phyloP scores from a whole-genome alignment of 1,140 invertebrate species.

The Zaprionus tsacasi region DNA sequence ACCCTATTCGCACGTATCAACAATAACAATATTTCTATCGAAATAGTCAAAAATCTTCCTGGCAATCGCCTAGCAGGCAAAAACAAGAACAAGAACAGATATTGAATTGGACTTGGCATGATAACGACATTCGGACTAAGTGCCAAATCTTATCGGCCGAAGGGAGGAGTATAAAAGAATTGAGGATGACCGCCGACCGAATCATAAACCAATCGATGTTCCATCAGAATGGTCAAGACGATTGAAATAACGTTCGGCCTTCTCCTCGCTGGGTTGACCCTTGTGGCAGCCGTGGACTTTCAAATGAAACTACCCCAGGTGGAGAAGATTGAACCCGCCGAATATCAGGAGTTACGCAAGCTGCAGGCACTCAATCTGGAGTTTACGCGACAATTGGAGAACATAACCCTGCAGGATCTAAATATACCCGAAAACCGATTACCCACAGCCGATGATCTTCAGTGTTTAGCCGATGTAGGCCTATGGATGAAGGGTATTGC shows the following conservation, averaged over 20 bases:
- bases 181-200: not conserved
- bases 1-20: not conserved
- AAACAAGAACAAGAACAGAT: too few relatives aligned
- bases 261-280: not conserved
- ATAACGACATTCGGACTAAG: conserved; percentile 29
- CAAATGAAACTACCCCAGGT: not conserved
- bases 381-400: conserved; percentile 37
- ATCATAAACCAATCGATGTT: conserved; percentile 26
- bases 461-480: conserved; percentile 54
- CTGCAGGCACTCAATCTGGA: conserved; percentile 37
- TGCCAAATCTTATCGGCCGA: conserved; percentile 12
- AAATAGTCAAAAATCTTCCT: conserved; percentile 7
- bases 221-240: conserved; percentile 26
- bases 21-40: not conserved
- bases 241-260: not conserved
- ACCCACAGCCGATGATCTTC: conserved; percentile 47
- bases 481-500: conserved; percentile 8
- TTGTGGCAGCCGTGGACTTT: not conserved
- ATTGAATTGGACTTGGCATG: not conserved
- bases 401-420: conserved; percentile 42
- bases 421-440: conserved; percentile 13
- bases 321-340: conserved; percentile 18
- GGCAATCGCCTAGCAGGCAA: too few relatives aligned
- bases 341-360: conserved; percentile 38
- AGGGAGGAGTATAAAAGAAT: conserved; percentile 13